Conservation (phyloP, 2,113 vertebrate species). For the Myotis yumanensis region DNA sequence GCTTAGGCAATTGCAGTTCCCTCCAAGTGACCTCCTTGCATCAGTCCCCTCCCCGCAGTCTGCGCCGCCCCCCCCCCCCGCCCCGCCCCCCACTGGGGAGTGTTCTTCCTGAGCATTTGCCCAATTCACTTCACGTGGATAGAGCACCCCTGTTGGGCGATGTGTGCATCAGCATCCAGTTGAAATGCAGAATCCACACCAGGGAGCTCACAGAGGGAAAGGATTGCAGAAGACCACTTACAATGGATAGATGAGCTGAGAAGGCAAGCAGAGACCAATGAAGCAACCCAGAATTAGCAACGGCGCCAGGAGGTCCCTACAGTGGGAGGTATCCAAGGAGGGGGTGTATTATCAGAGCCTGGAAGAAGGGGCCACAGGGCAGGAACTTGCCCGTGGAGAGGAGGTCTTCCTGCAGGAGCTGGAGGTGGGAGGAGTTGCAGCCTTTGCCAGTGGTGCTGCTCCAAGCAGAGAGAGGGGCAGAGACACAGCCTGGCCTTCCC, state of each 20-base stretch:
- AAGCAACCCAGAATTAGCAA: background rate
- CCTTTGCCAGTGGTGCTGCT: too few species aligned
- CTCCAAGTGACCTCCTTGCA: background rate
- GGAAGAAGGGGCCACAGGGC: background rate
- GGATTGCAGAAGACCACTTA: background rate
- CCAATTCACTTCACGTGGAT: background rate
- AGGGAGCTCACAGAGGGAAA: background rate
- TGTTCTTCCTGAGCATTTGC: background rate
- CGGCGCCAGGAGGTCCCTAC: background rate
- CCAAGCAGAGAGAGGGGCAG: background rate
- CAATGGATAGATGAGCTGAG: background rate
- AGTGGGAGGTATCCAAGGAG: background rate
- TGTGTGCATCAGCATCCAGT: background rate
- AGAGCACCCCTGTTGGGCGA: background rate
- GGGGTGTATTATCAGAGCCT: background rate
- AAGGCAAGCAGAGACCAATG: background rate
- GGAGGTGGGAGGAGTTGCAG: rapidly evolving
- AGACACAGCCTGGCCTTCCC: background rate
- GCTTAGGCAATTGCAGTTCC: background rate
- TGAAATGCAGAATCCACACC: background rate
- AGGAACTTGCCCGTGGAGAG: background rate
- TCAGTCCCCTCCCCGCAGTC: background rate
- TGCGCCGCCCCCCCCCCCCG: too few species aligned
- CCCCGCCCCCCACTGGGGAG: background rate
- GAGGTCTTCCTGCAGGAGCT: background rate